phyloP scores from a whole-genome alignment of 2,888 invertebrate species.

The Drosophila emarginata region DNA sequence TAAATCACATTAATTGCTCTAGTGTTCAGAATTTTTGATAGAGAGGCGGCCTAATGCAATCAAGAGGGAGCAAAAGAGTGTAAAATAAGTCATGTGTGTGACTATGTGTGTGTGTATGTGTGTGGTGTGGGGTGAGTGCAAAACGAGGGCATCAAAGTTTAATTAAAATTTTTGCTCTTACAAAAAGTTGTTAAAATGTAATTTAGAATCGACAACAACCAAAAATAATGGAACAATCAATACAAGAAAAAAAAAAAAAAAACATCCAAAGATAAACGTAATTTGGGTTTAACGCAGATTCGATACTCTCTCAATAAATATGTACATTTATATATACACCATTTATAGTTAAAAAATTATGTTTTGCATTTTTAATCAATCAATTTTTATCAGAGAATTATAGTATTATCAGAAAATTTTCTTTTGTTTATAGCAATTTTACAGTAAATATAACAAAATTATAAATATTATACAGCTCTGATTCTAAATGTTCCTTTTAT shows the following conservation, averaged over 20 bases:
- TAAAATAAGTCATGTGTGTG: background rate
- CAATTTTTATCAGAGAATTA: no score
- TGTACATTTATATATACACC: no score
- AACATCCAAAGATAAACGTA: background rate
- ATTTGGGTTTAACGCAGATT: no score
- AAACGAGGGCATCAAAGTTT: conserved; percentile 55
- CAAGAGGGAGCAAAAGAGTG: background rate
- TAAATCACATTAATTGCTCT: conserved; percentile 74
- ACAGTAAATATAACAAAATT: no score
- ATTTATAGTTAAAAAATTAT: no score
- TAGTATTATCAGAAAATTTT: no score
- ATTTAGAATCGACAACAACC: conserved; percentile 59
- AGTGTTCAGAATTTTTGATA: conserved; percentile 53
- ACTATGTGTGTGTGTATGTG: background rate
- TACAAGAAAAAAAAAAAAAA: background rate
- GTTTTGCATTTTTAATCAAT: no score
- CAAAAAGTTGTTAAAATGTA: conserved; percentile 62
- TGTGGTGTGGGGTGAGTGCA: background rate
- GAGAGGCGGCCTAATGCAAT: conserved; percentile 36
- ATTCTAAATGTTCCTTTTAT: no score
- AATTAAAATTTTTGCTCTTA: conserved; percentile 54
- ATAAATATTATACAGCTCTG: no score
- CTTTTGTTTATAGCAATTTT: no score
- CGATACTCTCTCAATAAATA: no score
- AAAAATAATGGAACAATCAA: conserved; percentile 19